Evolutionary conservation across 2,888 invertebrate species (phyloP).

Genomic region (Cylindroiulus punctatus): DNA sequence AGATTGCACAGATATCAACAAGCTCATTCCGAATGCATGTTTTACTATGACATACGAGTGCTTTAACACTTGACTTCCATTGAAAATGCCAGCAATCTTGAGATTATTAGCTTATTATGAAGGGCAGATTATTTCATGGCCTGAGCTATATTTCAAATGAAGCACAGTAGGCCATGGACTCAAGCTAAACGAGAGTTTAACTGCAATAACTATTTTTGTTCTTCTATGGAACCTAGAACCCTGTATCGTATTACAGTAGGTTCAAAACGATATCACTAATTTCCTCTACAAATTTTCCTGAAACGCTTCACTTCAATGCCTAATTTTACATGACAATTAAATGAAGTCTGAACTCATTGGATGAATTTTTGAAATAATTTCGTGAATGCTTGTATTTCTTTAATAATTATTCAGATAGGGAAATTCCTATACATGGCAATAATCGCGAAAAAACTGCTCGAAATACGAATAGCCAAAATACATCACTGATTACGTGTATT

Average conservation of each 20-base stretch:
- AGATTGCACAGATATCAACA: not conserved
- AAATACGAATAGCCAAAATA: no score
- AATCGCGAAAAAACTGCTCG: no score
- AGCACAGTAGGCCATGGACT: not conserved
- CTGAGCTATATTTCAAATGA: slow-evolving; percentile 7
- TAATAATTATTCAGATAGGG: no score
- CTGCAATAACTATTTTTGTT: not conserved
- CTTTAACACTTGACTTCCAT: not conserved
- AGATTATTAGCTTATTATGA: no score
- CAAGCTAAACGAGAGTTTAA: not conserved
- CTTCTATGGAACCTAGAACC: no score
- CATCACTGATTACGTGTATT: not conserved
- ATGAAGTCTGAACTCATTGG: no score
- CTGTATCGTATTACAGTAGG: not conserved
- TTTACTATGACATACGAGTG: not conserved
- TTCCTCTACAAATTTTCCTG: not conserved
- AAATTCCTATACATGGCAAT: no score
- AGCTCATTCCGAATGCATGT: not conserved
- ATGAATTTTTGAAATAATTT: not conserved
- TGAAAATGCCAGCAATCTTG: not conserved
- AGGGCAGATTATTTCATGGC: not conserved
- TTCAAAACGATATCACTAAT: not conserved
- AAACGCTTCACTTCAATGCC: no score
- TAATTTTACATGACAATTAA: no score
- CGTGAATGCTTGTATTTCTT: no score